These are phyloP conservation scores for Protophormia terraenovae DNA, from an alignment of 2,888 invertebrate genomes.

Conservation along the genomic window DNA sequence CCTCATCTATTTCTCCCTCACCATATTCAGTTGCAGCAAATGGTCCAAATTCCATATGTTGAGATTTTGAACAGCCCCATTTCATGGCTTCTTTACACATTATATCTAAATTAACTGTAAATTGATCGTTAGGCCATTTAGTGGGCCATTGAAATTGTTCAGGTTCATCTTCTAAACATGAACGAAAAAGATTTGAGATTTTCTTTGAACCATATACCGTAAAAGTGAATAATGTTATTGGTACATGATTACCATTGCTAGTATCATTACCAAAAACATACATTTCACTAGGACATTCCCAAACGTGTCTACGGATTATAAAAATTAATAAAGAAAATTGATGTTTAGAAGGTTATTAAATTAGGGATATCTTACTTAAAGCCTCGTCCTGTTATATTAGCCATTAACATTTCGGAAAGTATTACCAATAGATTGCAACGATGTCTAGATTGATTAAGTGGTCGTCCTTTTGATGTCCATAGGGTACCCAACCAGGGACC, in stretches of 20 bases:
- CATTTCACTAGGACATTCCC: constrained; percentile 71
- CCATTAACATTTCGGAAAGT: constrained; percentile 72
- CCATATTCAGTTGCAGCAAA: constrained; percentile 59
- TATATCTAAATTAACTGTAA: constrained; percentile 72
- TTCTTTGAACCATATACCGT: constrained; percentile 71
- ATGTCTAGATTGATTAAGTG: constrained; percentile 63
- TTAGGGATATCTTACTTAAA: constrained; percentile 70
- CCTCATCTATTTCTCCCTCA: constrained; percentile 56
- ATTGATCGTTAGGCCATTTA: constrained; percentile 71
- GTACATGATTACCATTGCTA: constrained; percentile 67
- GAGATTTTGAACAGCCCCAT: constrained; percentile 74
- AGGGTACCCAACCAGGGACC: constrained; percentile 73
- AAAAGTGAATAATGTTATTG: constrained; percentile 71
- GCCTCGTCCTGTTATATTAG: constrained; percentile 69
- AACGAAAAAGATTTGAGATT: constrained; percentile 69
- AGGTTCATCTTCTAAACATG: constrained; percentile 69
- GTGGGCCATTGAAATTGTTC: constrained; percentile 65
- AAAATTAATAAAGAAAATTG: background rate
- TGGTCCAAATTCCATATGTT: constrained; percentile 73
- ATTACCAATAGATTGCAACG: constrained; percentile 73
- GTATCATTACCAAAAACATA: constrained; percentile 74
- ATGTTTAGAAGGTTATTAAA: background rate
- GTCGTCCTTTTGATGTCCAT: constrained; percentile 69
- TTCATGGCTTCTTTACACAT: constrained; percentile 72
- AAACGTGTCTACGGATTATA: constrained; percentile 69